Base-by-base conservation (phyloP, 2,797 vertebrate species). In the Sternarchorhynchus goeldii region DNA sequence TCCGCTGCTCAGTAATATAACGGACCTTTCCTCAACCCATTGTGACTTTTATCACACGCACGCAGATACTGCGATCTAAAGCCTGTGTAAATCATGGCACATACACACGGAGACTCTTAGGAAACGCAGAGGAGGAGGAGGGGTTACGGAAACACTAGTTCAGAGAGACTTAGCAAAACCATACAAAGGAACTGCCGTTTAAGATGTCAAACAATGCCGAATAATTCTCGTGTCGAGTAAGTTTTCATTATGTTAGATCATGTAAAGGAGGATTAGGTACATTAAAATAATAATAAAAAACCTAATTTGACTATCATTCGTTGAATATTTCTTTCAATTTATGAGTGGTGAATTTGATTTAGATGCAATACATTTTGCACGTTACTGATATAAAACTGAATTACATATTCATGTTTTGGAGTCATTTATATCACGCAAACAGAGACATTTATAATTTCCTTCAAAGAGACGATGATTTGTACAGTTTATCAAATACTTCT, bases 61-160 rank as follows among this genome's bases (percentile, higher is more conserved):
- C 39, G 18, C 67, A 65, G 62, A 77, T 45, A 41, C 45, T 53
- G 73, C 45, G n/a, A 78, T 77, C 31, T 71, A 53, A 77, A 73
- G 17, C 70, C n/a, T 65, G 57, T 50, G 53, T 64, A 73, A 56
- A 50, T 20, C 8, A 36, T 62, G 55, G 58, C 12, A 76, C 32
- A 53, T 20, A 41, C 60, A 75, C 21, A 32, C 32, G 29, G 29
- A 64, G 60, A 75, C 14, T 6, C 20, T 65, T 57, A 76, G 55
- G 34, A 68, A 59, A 65, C 55, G 7, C 14, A 60, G 53, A 76
- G 56, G 25, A 39, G 32, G 63, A 66, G 56, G 25, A 12, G 16
- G 36, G 39, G 57, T 57, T 14, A 8, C 16, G 65, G 39, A 7
- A 39, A 68, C 21, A 25, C 36, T 21, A 68, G 36, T 58, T 68